These are phyloP conservation scores for Thalpophila matura DNA, from an alignment of 2,888 invertebrate species.

Conservation along the genomic window DNA sequence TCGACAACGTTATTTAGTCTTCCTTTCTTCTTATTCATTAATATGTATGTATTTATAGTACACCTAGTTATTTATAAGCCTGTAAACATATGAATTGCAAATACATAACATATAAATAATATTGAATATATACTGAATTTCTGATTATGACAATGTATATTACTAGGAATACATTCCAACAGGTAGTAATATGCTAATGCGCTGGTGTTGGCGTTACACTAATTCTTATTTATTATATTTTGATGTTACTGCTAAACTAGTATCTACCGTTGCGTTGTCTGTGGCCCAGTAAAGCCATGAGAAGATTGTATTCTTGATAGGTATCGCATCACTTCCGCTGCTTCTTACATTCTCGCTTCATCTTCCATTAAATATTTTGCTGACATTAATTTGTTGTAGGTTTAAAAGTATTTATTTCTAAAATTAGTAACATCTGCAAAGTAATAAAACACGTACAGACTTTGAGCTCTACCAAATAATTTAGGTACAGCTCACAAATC, in stretches of 20 bases:
- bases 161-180: slow-evolving; percentile 50
- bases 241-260: slow-evolving; percentile 68
- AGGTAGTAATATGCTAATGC: slow-evolving; percentile 52
- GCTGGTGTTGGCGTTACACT: slow-evolving; percentile 61
- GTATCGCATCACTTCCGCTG: slow-evolving; percentile 36
- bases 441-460: slow-evolving; percentile 2
- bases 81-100: slow-evolving; percentile 62
- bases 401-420: background rate
- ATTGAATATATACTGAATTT: slow-evolving; percentile 52
- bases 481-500: slow-evolving; percentile 57
- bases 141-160: slow-evolving; percentile 43
- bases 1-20: slow-evolving; percentile 52
- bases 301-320: slow-evolving; percentile 74
- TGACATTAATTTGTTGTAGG: background rate
- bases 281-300: slow-evolving; percentile 80
- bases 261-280: slow-evolving; percentile 81
- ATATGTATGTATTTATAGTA: slow-evolving; percentile 59
- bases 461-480: slow-evolving; percentile 66
- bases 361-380: background rate
- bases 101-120: slow-evolving; percentile 55
- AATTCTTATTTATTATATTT: slow-evolving; percentile 72
- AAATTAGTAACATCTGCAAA: background rate
- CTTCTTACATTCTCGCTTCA: slow-evolving; percentile 14
- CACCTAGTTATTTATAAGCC: slow-evolving; percentile 54
- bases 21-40: slow-evolving; percentile 59